Conservation (phyloP, 2,113 vertebrate genomes). For the Nestor notabilis region DNA sequence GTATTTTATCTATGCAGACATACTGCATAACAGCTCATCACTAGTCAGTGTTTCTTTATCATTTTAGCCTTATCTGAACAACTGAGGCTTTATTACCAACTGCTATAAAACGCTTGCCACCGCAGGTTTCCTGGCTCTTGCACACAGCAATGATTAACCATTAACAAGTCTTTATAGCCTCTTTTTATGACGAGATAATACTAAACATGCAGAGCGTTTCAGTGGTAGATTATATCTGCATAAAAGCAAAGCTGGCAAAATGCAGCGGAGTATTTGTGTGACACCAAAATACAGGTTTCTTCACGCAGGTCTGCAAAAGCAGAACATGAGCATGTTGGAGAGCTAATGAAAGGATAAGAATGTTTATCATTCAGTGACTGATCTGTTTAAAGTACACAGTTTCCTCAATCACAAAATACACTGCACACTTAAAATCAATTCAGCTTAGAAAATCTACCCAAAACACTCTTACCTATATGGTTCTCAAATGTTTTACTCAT, state of each 20-base stretch:
- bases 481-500: background rate
- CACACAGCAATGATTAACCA: background rate
- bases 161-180: background rate
- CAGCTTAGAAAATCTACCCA: background rate
- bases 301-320: background rate
- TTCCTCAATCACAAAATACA: background rate
- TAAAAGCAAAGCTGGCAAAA: background rate
- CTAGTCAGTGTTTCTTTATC: background rate
- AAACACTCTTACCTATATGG: background rate
- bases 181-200: background rate
- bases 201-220: background rate
- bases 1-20: background rate
- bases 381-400: background rate
- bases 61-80: background rate
- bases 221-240: background rate
- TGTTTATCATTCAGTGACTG: background rate
- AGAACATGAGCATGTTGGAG: background rate
- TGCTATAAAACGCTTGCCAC: background rate
- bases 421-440: background rate
- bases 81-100: background rate
- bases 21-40: accelerated
- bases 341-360: background rate
- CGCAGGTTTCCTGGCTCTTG: background rate
- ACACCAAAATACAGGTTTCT: background rate
- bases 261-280: background rate